Conservation (phyloP, 1,140 invertebrate genomes). For the Cyclina sinensis region DNA sequence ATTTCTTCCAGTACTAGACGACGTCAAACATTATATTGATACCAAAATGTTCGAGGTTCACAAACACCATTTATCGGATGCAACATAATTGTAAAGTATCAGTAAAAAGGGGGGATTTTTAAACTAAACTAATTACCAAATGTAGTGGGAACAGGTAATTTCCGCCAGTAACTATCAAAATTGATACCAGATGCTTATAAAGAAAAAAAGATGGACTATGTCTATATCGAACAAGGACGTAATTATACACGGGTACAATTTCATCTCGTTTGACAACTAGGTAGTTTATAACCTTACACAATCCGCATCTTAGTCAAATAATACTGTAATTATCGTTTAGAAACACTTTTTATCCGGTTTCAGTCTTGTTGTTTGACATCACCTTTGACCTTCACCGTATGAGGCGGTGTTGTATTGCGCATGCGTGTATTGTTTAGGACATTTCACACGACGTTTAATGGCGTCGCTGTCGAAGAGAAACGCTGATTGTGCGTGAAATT, state of each 20-base stretch:
- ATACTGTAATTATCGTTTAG: background rate
- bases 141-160: background rate
- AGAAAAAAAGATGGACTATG: background rate
- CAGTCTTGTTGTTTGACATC: background rate
- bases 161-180: background rate
- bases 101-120: no score
- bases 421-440: constrained; percentile 14
- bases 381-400: background rate
- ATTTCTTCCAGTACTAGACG: no score
- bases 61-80: no score
- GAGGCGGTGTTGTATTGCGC: constrained; percentile 15
- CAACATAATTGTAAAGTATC: no score
- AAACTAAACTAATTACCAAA: no score
- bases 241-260: background rate
- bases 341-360: background rate
- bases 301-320: background rate
- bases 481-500: constrained; percentile 26
- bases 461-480: background rate
- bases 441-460: background rate
- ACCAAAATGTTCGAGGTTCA: no score
- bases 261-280: background rate
- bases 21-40: no score
- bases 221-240: background rate
- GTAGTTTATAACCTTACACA: background rate
- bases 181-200: background rate